Base-by-base conservation (phyloP, 1,140 invertebrate genomes). In the Leptoteleia sp. region DNA sequence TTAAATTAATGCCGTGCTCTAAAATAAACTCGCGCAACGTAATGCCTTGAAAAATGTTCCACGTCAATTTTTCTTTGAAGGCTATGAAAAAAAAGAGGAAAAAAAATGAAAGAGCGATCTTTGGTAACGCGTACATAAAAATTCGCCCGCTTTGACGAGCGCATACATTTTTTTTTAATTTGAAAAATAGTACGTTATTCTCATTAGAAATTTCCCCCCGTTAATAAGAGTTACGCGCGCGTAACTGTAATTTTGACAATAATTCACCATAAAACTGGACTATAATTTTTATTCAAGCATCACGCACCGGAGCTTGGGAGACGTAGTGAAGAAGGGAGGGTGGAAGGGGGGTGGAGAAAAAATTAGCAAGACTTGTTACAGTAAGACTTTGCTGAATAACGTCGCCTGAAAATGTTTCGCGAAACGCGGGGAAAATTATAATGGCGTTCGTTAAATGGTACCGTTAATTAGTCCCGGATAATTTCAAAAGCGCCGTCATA, bases 391-490 rank as follows among this genome's bases (percentile, higher is more conserved):
- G 29, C 25, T 16, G 42, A 57, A 57, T 42, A 57, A 42, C 38
- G 22, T 17, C 9, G 42, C 13, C 22, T 17, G 13, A n/a, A n/a
- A 29, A 42, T 17, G 19, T 57, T 57, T 57, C 7, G 31, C 42
- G 15, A 57, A 54, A 40, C 35, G 47, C 15, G 4, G 5, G 8
- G 19, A 15, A 57, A 57, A 57, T 25, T 38, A 42, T 40, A 57
- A 57, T 22, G 8, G 16, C 8, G 19, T 42, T 42, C 22, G 37
- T 37, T 42, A 42, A 42, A 57, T 57, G 13, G 25, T 15, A 17
- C 22, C 37, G 22, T 57, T 57, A 57, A 57, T 57, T 57, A 57
- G 25, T 42, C 52, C 6, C 4, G 37, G 52, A 57, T 42, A 47
- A 61, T 45, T 61, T 15, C 7, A n/a, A 29, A 61, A 22, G 16